Evolutionary conservation across 2,888 invertebrate genomes (phyloP).

Genomic region (Hypomecis punctinalis): DNA sequence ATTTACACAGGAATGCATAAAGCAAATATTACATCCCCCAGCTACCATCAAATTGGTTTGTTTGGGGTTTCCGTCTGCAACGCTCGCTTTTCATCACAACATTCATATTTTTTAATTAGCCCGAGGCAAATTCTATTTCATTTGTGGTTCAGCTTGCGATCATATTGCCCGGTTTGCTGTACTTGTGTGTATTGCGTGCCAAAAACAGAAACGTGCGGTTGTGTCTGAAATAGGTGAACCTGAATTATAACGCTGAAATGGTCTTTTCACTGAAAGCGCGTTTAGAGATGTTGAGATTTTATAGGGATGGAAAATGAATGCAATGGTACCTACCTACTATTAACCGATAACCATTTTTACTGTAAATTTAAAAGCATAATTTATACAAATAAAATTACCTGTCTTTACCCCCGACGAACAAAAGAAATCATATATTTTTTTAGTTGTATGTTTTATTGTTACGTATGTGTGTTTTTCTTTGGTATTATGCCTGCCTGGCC

Average conservation of each 20-base stretch:
- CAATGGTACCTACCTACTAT: neutral
- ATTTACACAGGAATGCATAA: slow-evolving; percentile 28
- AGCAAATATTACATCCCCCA: slow-evolving; percentile 41
- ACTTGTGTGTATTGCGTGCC: slow-evolving; percentile 67
- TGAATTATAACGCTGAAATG: slow-evolving; percentile 61
- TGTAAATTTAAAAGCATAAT: neutral
- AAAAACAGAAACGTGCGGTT: slow-evolving; percentile 74
- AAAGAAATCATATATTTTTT: too few relatives aligned
- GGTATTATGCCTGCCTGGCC: too few relatives aligned
- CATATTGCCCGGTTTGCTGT: slow-evolving; percentile 40
- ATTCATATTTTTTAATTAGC: slow-evolving; percentile 72
- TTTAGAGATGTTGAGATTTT: slow-evolving; percentile 41
- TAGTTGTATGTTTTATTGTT: too few relatives aligned
- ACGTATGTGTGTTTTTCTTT: too few relatives aligned
- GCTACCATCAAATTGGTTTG: slow-evolving; percentile 42
- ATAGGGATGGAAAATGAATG: slow-evolving; percentile 1
- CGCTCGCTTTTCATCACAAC: slow-evolving; percentile 56
- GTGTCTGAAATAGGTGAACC: slow-evolving; percentile 56
- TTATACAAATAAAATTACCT: too few relatives aligned
- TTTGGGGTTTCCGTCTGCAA: slow-evolving; percentile 51
- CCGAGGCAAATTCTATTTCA: slow-evolving; percentile 73
- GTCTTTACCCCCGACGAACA: too few relatives aligned
- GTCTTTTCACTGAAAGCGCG: slow-evolving; percentile 62
- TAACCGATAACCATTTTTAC: neutral
- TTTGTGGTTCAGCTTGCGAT: slow-evolving; percentile 66